Base-by-base conservation (phyloP, 2,113 vertebrate genomes). In the Hippopotamus amphibius region DNA sequence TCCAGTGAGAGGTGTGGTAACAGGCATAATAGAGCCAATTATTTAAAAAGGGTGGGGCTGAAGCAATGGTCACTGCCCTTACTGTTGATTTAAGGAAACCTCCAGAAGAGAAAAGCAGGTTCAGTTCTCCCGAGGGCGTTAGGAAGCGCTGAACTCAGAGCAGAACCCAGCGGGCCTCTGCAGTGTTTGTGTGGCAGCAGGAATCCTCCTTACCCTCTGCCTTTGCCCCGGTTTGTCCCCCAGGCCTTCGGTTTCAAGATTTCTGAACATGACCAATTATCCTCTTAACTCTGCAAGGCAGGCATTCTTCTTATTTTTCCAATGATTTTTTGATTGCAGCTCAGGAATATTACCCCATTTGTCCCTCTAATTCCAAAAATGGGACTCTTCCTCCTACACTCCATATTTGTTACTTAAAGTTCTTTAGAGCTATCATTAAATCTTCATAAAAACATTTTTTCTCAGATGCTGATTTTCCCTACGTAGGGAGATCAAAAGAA, bases 401-500 rank as follows among this genome's bases (percentile, higher is more conserved):
- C 65, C 53, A 28, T 43, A 53, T 90, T 84, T 88, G 77, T 96
- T 84, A 82, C 68, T 66, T 76, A 79, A 83, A 94, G 63, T 93
- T 74, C 93, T 90, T 89, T 90, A 90, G 17, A 92, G 46, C 92
- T 84, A 84, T 96, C 88, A 97, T 92, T 96, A 97, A 96, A 93
- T 71, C 88, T 96, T 89, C 87, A 88, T 72, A 92, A 88, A 95
- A 90, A 79, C 43, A 28, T 72, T 72, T 89, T 81, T 90, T 96
- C 85, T 96, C 93, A 94, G 69, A 95, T 12, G 28, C 53, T 59
- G 69, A 71, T 88, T 96, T 94, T 94, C 82, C 90, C 76, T 93
- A 84, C 74, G 93, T 91, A 53, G 76, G 87, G 43, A 95, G 87
- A 98, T 97, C 95, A 97, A 97, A 97, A 77, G 87, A 90, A 95